Evolutionary conservation across 2,113 vertebrate genomes (phyloP), one percentile per base, ranked within the genome.

Genomic region (Choloepus hoffmanni): DNA sequence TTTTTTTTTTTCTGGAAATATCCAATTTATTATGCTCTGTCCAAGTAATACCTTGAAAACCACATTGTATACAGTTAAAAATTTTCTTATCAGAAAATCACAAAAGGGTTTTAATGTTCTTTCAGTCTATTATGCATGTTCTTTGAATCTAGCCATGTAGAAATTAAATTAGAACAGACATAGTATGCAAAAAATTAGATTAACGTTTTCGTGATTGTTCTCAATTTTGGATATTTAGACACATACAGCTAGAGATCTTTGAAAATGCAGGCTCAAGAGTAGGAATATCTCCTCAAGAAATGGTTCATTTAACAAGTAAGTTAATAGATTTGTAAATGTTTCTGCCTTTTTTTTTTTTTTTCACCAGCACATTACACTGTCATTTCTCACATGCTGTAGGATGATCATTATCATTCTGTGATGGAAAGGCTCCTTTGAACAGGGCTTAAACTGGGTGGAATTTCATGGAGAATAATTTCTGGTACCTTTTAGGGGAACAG

Each of bases 301-400:
- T 62, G 89, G 76, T 87, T 85, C 55, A 96, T 92, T 98, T 91
- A 88, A 86, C 45, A 89, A 93, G 50, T 91, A 91, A 89, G 40
- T 53, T 79, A 83, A 78, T 83, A 93, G 15, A 77, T 86, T 53
- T 93, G 21, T 94, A 93, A 86, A 74, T 68, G 79, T 82, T 93
- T 77, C 87, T 85, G 14, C 62, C n/a, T n/a, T n/a, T n/a, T n/a
- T 93, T 65, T 30, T 43, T 43, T 43, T 43, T 43, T 43, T 43
- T 43, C 28, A 77, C 45, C 30, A 78, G 85, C 84, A 55, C 18
- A 21, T 93, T 92, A 53, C 55, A 26, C 62, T 86, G n/a, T 68
- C 43, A 28, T 94, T 92, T 68, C 53, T 96, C 48, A 72, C 11
- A n/a, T 73, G 70, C 62, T 73, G 15, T 86, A 92, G 58, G 18